Conservation (phyloP, 2,888 invertebrate species). For the Automeris io region DNA sequence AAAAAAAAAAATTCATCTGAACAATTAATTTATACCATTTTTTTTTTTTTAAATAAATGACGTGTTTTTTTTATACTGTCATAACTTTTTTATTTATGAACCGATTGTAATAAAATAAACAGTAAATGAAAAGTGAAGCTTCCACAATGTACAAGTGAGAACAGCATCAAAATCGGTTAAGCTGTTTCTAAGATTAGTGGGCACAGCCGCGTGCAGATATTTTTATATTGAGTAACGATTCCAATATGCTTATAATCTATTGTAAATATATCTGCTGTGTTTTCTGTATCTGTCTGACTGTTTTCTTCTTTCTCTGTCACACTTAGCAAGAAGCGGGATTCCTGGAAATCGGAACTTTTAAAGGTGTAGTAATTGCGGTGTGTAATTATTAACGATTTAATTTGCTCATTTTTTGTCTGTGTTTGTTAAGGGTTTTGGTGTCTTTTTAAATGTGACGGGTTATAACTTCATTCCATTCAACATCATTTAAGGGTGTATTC, state of each 20-base stretch:
- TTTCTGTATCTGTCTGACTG: slow-evolving; percentile 13
- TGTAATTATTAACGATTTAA: slow-evolving; percentile 25
- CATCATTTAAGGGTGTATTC: too few relatives aligned
- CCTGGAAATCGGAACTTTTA: slow-evolving; percentile 52
- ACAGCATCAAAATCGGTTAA: too few relatives aligned
- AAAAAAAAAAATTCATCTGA: too few relatives aligned
- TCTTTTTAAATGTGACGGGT: not conserved
- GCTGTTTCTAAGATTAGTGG: too few relatives aligned
- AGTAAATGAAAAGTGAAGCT: not conserved
- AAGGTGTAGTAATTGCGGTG: slow-evolving; percentile 48
- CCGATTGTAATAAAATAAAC: too few relatives aligned
- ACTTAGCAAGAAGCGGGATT: slow-evolving; percentile 46
- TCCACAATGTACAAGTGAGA: not conserved
- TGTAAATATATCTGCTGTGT: not conserved
- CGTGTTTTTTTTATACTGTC: too few relatives aligned
- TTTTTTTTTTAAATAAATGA: too few relatives aligned
- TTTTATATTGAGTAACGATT: slow-evolving; percentile 3
- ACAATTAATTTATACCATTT: too few relatives aligned
- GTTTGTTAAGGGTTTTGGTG: slow-evolving; percentile 15
- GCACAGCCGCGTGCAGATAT: too few relatives aligned
- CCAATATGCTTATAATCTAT: not conserved
- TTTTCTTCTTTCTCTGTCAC: slow-evolving; percentile 27
- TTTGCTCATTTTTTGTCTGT: slow-evolving; percentile 17
- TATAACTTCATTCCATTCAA: not conserved
- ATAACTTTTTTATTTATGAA: too few relatives aligned